phyloP scores from a whole-genome alignment of 2,797 vertebrate species.

The Gephyroberyx darwinii region DNA sequence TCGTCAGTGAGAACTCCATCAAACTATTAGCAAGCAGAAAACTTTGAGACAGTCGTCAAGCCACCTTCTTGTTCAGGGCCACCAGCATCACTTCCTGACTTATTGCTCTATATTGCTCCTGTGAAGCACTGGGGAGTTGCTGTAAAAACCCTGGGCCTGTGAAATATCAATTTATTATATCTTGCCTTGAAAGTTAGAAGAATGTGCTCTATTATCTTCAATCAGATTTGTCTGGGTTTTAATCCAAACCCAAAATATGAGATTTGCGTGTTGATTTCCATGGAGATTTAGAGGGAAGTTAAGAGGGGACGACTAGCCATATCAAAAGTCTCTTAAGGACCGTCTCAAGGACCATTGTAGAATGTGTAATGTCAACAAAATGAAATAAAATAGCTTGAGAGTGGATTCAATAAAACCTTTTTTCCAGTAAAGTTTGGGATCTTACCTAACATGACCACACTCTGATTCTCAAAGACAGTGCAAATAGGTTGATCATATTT shows the following conservation, averaged over 20 bases:
- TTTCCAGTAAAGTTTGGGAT: slow-evolving; percentile 5
- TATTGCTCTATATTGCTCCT: slow-evolving; percentile 14
- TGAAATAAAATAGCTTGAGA: slow-evolving; percentile 1
- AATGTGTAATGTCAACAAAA: slow-evolving; percentile 2
- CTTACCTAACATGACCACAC: background rate
- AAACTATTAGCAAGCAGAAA: slow-evolving; percentile 53
- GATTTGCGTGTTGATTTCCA: background rate
- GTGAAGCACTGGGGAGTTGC: slow-evolving; percentile 23
- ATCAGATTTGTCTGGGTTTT: slow-evolving; percentile 22
- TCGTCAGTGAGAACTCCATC: slow-evolving; percentile 48
- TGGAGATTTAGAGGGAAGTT: background rate
- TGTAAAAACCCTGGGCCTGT: slow-evolving; percentile 6
- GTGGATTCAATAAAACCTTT: background rate
- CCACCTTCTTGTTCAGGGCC: slow-evolving; percentile 10
- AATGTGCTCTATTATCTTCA: slow-evolving; percentile 15
- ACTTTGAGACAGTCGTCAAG: slow-evolving; percentile 29
- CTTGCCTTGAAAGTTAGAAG: slow-evolving; percentile 19
- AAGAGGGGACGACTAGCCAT: too few species aligned
- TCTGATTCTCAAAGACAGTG: background rate
- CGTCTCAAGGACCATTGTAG: background rate
- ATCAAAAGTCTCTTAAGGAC: too few species aligned
- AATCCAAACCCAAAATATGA: slow-evolving; percentile 8
- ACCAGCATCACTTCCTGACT: slow-evolving; percentile 32
- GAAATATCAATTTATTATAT: slow-evolving; percentile 27
- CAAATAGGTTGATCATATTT: too few species aligned